Evolutionary conservation across 2,113 vertebrate genomes (phyloP).

Genomic region (Campylorhamphus procurvoides): DNA sequence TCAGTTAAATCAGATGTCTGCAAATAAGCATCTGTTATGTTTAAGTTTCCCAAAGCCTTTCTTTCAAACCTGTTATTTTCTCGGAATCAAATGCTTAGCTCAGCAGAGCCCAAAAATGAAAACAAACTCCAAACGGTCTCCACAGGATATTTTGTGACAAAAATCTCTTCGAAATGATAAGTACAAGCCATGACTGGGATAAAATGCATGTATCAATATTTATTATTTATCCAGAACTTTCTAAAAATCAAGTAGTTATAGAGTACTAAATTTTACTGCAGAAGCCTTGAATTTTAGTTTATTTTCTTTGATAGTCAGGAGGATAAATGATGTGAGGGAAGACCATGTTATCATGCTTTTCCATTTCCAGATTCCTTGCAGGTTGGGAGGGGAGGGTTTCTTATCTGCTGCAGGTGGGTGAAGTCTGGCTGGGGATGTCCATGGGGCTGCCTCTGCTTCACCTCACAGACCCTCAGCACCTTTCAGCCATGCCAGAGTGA

Average conservation of each 20-base stretch:
- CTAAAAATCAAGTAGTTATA: not conserved
- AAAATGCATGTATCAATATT: not conserved
- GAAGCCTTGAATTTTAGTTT: not conserved
- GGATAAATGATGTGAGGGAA: not conserved
- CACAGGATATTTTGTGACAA: constrained; percentile 9
- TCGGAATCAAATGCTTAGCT: constrained; percentile 68
- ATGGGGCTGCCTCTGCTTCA: not conserved
- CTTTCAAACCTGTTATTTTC: constrained; percentile 68
- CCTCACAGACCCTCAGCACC: not conserved
- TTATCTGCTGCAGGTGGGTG: not conserved
- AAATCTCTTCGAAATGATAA: not conserved
- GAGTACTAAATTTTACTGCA: not conserved
- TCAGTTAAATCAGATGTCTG: constrained; percentile 56
- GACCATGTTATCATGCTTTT: not conserved
- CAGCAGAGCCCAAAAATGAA: constrained; percentile 63
- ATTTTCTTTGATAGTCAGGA: not conserved
- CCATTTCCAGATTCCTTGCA: not conserved
- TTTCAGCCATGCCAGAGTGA: not conserved
- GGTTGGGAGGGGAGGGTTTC: not conserved
- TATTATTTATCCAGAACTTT: constrained; percentile 17
- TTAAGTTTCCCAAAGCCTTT: constrained; percentile 59
- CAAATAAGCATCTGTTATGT: constrained; percentile 64
- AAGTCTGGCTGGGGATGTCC: not conserved
- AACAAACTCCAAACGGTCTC: constrained; percentile 53
- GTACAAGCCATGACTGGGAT: not conserved